Evolutionary conservation across 2,797 vertebrate genomes (phyloP).

Genomic region (Selene dorsalis): DNA sequence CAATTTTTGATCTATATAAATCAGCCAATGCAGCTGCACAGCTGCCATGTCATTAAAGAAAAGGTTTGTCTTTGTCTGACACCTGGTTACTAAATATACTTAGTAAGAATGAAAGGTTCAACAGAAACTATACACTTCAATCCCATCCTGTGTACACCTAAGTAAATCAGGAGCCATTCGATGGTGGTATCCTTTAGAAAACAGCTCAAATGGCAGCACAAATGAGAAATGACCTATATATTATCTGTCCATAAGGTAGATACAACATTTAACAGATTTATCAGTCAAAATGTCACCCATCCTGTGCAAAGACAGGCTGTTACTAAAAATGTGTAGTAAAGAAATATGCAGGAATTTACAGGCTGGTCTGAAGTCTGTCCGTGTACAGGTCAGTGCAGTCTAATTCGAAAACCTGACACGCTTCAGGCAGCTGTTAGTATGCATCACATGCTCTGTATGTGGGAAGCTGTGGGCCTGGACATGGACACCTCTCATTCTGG

Average conservation of each 20-base stretch:
- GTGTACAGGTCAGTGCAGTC: background rate
- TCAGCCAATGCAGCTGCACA: background rate
- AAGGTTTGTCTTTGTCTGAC: background rate
- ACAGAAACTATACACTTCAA: background rate
- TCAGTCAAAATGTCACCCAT: background rate
- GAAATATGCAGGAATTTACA: background rate
- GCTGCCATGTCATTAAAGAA: background rate
- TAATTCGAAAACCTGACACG: background rate
- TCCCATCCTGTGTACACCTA: background rate
- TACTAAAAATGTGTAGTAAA: background rate
- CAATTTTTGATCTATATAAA: background rate
- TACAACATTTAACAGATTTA: background rate
- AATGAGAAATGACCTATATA: background rate
- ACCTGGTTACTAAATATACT: background rate
- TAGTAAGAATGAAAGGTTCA: background rate
- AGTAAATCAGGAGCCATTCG: background rate
- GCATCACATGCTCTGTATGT: background rate
- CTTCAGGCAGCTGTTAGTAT: background rate
- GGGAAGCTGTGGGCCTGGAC: background rate
- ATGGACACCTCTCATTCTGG: background rate
- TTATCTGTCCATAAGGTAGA: no score
- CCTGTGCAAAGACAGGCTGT: background rate
- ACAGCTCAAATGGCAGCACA: background rate
- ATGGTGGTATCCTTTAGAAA: background rate
- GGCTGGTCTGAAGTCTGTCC: background rate